Base-by-base conservation (phyloP, 1,140 invertebrate genomes). In the Brachystomella parvula region DNA sequence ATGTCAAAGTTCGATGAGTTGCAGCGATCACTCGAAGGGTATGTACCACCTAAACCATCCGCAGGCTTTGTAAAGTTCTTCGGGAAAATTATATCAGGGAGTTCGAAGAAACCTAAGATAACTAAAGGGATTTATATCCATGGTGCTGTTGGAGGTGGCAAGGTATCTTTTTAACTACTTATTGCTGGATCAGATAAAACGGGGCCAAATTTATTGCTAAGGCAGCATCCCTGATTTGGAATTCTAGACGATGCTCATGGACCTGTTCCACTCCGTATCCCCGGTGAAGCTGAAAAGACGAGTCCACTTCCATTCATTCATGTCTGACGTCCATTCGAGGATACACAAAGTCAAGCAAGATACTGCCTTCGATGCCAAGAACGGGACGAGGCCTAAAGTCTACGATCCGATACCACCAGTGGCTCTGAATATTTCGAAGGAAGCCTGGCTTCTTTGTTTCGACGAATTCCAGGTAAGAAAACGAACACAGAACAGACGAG, bases 171-270 rank as follows among this genome's bases (percentile, higher is more conserved):
- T 6, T 53, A n/a, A n/a, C n/a, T n/a, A n/a, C n/a, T n/a, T n/a
- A n/a, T n/a, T n/a, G n/a, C n/a, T n/a, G n/a, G n/a, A n/a, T n/a
- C n/a, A n/a, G 83, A 32, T 32, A 49, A 57, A 26, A 64, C 21
- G 57, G 30, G 33, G 28, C 2, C 26, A 73, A 67, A 64, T 83
- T 76, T 75, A 82, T 73, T 73, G 77, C 79, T 67, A 75, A 69
- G 47, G 75, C 70, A 68, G 63, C 33, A 29, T 49, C 53, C 56
- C 61, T 24, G 49, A 71, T 29, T 66, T 9, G 77, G 92, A 6
- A 92, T 92, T 74, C 83, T 92, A 99, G 83, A 99, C 96, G 15
- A 98, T 98, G 88, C 79, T 99, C 29, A 99, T 99, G 96, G 96
- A 99, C 80, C 77, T 98, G 71, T 98, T 99, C 79, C 94, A 89